Conservation (phyloP, 2,888 invertebrate genomes). For the Ectemnius lituratus region DNA sequence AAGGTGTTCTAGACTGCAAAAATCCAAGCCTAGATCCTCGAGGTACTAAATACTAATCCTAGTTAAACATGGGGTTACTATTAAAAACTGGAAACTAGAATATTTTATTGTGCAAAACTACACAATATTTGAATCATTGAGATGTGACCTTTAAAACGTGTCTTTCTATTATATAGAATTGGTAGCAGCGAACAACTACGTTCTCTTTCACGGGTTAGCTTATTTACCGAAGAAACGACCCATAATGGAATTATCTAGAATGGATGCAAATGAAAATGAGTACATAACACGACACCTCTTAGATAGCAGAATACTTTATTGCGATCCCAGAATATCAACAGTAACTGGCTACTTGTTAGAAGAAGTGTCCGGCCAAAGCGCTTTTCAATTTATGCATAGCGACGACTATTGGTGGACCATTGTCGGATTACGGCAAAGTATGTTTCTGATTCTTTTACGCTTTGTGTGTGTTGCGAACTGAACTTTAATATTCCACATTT, state of each 20-base stretch:
- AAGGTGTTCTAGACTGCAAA: too few species aligned
- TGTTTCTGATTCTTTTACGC: conserved; percentile 31
- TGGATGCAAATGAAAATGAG: conserved; percentile 88
- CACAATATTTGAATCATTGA: too few species aligned
- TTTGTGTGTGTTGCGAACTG: neutral
- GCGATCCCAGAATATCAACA: conserved; percentile 93
- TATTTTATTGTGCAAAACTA: too few species aligned
- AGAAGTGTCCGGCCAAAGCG: conserved; percentile 92
- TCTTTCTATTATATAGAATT: conserved; percentile 46
- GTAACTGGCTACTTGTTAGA: conserved; percentile 93
- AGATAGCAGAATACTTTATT: conserved; percentile 93
- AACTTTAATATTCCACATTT: neutral
- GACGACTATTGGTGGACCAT: conserved; percentile 94
- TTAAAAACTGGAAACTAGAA: too few species aligned
- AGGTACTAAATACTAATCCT: too few species aligned
- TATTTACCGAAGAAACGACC: conserved; percentile 85
- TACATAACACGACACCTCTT: conserved; percentile 93
- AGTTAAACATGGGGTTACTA: too few species aligned
- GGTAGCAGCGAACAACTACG: conserved; percentile 68
- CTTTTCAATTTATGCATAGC: conserved; percentile 93
- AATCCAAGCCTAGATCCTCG: too few species aligned
- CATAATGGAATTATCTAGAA: conserved; percentile 82
- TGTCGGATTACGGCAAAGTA: conserved; percentile 91
- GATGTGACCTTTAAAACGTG: neutral
- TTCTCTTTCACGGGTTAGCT: conserved; percentile 86